These are phyloP conservation scores for Atherinosoma microstoma DNA, from an alignment of 2,797 vertebrate genomes.

Conservation along the genomic window DNA sequence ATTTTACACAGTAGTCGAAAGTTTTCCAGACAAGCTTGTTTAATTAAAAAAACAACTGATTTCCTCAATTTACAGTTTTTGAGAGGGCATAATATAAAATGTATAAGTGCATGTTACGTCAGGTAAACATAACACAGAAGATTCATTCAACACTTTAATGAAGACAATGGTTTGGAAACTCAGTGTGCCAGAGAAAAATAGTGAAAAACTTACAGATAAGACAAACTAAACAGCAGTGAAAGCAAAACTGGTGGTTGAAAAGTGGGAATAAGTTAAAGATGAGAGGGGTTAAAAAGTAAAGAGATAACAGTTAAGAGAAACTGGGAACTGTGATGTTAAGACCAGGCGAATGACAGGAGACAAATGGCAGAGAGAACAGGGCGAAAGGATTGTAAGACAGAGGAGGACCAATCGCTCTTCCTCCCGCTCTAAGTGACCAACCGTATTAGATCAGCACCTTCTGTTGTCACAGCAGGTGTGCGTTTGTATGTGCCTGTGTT, in stretches of 20 bases:
- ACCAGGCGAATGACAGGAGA: constrained; percentile 63
- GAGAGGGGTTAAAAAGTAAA: constrained; percentile 25
- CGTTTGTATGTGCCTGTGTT: constrained; percentile 57
- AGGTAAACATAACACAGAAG: background rate
- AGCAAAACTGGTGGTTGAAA: constrained; percentile 29
- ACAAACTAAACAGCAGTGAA: constrained; percentile 24
- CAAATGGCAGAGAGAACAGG: constrained; percentile 67
- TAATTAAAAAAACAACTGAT: background rate
- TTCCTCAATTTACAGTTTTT: background rate
- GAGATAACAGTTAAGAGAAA: constrained; percentile 42
- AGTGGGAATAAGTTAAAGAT: constrained; percentile 21
- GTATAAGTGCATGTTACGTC: background rate
- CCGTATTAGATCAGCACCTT: constrained; percentile 85
- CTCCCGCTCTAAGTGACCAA: constrained; percentile 82
- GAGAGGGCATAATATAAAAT: background rate
- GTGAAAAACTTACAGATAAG: background rate
- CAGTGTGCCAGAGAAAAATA: constrained; percentile 4
- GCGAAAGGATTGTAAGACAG: constrained; percentile 70
- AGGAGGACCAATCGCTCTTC: constrained; percentile 77
- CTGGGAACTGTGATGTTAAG: constrained; percentile 21
- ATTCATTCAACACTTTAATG: background rate
- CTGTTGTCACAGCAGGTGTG: constrained; percentile 79
- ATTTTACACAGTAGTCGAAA: too few relatives aligned
- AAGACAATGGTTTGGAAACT: constrained; percentile 9
- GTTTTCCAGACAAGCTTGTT: too few relatives aligned